Evolutionary conservation across 2,888 invertebrate species (phyloP), one percentile per base, ranked within the genome.

Genomic region (Brassicogethes aeneus): DNA sequence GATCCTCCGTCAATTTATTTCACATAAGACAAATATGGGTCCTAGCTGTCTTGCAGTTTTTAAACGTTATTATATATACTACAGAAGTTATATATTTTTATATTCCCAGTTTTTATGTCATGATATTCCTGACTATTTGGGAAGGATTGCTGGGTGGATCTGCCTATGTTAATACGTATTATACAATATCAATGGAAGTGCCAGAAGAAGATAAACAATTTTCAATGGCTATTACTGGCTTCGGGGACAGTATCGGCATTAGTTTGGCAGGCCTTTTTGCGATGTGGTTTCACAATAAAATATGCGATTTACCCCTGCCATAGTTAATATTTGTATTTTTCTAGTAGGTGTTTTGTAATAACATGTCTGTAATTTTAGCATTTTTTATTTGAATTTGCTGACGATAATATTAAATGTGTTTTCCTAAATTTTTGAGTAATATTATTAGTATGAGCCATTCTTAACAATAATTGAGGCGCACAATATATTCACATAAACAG

Each of bases 81-180:
- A 66, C 70, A 2, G 80, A 84, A 62, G 77, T 79, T 1, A 69
- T 80, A 34, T 80, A 70, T 57, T 72, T 72, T 52, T 80, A 77
- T 57, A 70, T 82, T 33, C 81, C 82, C 7, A 74, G 64, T 52
- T 78, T 85, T 51, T 79, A 77, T 73, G 72, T 85, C 29, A 71
- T 82, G 2, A 73, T 85, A 52, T 68, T 62, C 1, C 63, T 83
- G 34, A 76, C 83, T 23, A 61, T 85, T 12, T 85, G 77, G 75
- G 86, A 87, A 67, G 86, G 86, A 2, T 62, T 86, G 5, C 61
- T 86, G 36, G 86, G 86, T 17, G 86, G 86, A 35, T 76, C 74
- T 12, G 80, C 84, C 10, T 87, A 87, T 64, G 85, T 85, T n/a
- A 89, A 90, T 57, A 87, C 89, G 2, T 90, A 85, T 63, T 82